phyloP scores from a whole-genome alignment of 1,140 invertebrate genomes.

The Pseudomyrmex dendroicus region DNA sequence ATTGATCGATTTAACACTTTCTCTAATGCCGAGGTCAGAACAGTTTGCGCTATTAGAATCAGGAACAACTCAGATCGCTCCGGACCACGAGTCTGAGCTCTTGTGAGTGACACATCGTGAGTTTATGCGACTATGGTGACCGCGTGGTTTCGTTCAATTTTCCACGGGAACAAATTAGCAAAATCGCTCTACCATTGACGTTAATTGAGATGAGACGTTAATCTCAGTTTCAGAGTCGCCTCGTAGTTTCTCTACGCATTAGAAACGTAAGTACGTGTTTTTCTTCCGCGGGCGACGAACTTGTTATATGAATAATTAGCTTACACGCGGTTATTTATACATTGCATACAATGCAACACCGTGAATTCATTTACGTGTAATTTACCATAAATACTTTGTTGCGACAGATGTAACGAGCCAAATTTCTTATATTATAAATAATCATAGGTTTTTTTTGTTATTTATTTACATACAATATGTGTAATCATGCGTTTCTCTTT shows the following conservation, averaged over 20 bases:
- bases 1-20: conserved; percentile 24
- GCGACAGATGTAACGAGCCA: neutral
- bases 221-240: neutral
- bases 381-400: too few relatives aligned
- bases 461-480: neutral
- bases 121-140: neutral
- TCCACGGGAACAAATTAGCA: conserved; percentile 25
- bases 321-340: neutral
- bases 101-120: conserved; percentile 39
- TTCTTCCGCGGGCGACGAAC: neutral
- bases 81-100: neutral
- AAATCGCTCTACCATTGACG: conserved; percentile 13
- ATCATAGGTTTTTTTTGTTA: conserved; percentile 14
- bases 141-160: conserved; percentile 50
- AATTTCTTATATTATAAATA: neutral
- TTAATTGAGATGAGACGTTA: conserved; percentile 39
- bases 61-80: conserved; percentile 18
- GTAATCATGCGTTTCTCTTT: neutral
- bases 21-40: conserved; percentile 20
- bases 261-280: neutral
- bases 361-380: too few relatives aligned
- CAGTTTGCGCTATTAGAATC: conserved; percentile 20
- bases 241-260: conserved; percentile 11
- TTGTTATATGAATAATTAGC: conserved; percentile 20
- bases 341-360: neutral